Evolutionary conservation across 2,888 invertebrate genomes (phyloP).

Genomic region (Willowsia nigromaculata): DNA sequence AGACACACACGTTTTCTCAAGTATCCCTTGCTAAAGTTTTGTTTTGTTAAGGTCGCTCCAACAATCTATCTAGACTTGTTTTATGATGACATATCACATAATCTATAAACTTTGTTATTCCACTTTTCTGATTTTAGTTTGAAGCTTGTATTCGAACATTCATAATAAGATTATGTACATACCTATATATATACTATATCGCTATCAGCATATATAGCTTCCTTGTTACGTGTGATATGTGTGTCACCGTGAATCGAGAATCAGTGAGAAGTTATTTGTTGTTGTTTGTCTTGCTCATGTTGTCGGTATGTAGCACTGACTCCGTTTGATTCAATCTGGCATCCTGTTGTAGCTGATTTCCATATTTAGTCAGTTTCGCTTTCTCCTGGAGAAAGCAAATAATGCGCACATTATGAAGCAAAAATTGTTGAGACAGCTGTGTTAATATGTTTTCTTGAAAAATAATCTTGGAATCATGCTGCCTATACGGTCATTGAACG

Average conservation of each 20-base stretch:
- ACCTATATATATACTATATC: not conserved
- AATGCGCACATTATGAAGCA: not conserved
- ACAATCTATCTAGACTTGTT: not conserved
- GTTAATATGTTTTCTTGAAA: not conserved
- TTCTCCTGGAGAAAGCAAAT: not conserved
- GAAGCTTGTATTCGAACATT: not conserved
- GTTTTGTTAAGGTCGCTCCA: not conserved
- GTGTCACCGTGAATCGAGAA: too few relatives aligned
- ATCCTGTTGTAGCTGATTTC: not conserved
- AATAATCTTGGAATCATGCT: too few relatives aligned
- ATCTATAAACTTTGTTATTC: not conserved
- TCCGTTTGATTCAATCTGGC: not conserved
- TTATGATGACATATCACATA: constrained; percentile 1
- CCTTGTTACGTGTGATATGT: too few relatives aligned
- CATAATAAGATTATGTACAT: not conserved
- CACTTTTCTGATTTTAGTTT: not conserved
- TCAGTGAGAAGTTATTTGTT: not conserved
- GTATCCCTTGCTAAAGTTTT: too few relatives aligned
- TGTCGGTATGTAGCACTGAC: not conserved
- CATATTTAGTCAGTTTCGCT: not conserved
- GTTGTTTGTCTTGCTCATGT: not conserved
- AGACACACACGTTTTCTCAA: too few relatives aligned
- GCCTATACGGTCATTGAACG: too few relatives aligned
- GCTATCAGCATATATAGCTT: too few relatives aligned
- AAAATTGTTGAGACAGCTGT: not conserved